Conservation (phyloP, 2,888 invertebrate genomes). For the Epinotia bilunana region DNA sequence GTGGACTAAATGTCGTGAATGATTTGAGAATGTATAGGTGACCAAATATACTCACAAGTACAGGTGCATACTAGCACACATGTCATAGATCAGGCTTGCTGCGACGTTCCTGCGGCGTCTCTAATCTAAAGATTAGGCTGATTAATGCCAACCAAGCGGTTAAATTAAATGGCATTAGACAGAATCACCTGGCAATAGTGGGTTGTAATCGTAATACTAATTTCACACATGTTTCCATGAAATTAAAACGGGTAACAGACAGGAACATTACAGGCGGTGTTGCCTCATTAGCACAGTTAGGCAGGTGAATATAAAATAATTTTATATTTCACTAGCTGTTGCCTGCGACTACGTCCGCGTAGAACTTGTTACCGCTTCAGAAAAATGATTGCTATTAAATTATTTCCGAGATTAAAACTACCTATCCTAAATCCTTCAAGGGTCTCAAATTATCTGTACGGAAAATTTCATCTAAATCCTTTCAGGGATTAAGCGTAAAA, state of each 20-base stretch:
- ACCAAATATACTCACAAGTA: neutral
- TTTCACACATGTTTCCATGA: conserved; percentile 2
- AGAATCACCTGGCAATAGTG: conserved; percentile 23
- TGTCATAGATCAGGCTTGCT: conserved; percentile 36
- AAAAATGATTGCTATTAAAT: no score
- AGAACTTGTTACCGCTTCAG: no score
- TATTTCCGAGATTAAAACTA: no score
- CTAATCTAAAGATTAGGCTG: conserved; percentile 38
- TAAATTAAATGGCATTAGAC: conserved; percentile 27
- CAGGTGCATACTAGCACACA: neutral
- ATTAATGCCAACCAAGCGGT: conserved; percentile 28
- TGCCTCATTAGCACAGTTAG: neutral
- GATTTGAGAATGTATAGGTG: neutral
- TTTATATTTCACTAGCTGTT: neutral
- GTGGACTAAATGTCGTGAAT: no score
- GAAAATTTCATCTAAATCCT: no score
- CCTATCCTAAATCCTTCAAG: no score
- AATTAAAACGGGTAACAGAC: neutral
- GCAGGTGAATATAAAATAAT: neutral
- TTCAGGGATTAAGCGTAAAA: no score
- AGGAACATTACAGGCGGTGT: neutral
- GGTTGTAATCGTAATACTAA: conserved; percentile 1
- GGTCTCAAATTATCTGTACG: no score
- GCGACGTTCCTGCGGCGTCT: conserved; percentile 24
- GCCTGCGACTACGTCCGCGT: no score